Conservation (phyloP, 2,113 vertebrate genomes). For the Nannobrachium achirus region DNA sequence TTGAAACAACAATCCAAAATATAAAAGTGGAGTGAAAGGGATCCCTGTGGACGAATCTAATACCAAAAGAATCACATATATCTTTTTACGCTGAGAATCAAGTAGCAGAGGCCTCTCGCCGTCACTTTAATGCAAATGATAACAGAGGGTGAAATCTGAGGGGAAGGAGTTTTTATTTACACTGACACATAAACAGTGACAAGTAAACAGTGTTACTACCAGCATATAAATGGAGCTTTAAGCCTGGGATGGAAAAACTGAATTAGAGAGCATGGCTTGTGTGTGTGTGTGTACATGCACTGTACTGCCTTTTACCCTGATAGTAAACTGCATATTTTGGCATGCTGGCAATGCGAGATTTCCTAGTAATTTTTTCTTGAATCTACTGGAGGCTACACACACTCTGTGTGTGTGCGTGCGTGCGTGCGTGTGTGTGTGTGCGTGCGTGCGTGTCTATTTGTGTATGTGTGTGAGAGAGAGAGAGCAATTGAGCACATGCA, state of each 20-base stretch:
- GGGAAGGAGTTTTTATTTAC: not conserved
- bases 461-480: not conserved
- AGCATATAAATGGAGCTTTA: not conserved
- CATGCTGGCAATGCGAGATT: slow-evolving; percentile 44
- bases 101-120: not conserved
- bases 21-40: not conserved
- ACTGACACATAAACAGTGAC: too few relatives aligned
- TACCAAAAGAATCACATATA: not conserved
- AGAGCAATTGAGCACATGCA: too few relatives aligned
- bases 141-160: not conserved
- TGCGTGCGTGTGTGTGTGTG: not conserved
- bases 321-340: slow-evolving; percentile 33
- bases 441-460: not conserved
- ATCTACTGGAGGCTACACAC: slow-evolving; percentile 43
- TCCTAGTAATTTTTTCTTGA: slow-evolving; percentile 56
- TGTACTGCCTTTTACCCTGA: slow-evolving; percentile 6
- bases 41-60: slow-evolving; percentile 22
- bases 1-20: slow-evolving; percentile 48
- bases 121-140: too few relatives aligned
- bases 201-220: slow-evolving; percentile 8
- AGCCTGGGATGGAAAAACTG: slow-evolving; percentile 2
- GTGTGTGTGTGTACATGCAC: not conserved
- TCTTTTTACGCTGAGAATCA: slow-evolving; percentile 24
- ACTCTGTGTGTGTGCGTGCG: not conserved
- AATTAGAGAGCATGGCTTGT: not conserved